Base-by-base conservation (phyloP, 92 coral and sea anemone species). In the Heteractis magnifica region DNA sequence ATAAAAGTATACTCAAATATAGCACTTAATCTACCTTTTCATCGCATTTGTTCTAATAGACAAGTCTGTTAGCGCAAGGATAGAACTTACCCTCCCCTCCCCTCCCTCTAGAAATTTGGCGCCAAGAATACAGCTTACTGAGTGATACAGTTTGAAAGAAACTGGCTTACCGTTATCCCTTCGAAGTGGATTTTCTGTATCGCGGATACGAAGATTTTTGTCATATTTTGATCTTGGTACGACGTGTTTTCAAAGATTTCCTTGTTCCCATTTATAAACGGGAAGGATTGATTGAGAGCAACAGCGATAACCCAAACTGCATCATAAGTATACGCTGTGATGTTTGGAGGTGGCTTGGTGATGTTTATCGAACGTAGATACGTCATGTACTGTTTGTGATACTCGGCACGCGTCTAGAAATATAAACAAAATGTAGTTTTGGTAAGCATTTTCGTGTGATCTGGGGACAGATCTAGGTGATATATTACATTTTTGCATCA, bases 281-380 rank as follows among this genome's bases (percentile, higher is more conserved):
- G 89, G 53, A 90, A 80, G 1, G 97, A 88, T 65, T 87, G 79
- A 80, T 91, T 93, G 71, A 95, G 89, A 10, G 94, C 90, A 0
- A 83, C 91, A 14, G 98, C 98, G 58, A 93, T 87, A 3, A 89
- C 89, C 98, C 98, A 95, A 41, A 93, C 84, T 4, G 97, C 98
- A 64, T 95, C 98, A 77, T 95, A 95, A 12, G 98, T 86, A 78
- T 95, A 95, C 18, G 97, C 92, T 9, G 98, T 94, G 23, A 90
- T 89, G 77, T 90, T 88, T 10, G 95, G 44, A 34, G 44, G 97
- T 5, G 91, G 85, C 13, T 48, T 76, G 44, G 90, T 49, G 77
- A 93, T 86, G 71, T 93, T 93, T n/a, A 87, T 72, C 50, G 87
- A 85, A 9, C 64, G 76, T 11, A 95, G 88, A 56, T 82, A 86